phyloP scores from a whole-genome alignment of 30 jellyfish, hydroid and myxozoan species.

The Turritopsis dohrnii region DNA sequence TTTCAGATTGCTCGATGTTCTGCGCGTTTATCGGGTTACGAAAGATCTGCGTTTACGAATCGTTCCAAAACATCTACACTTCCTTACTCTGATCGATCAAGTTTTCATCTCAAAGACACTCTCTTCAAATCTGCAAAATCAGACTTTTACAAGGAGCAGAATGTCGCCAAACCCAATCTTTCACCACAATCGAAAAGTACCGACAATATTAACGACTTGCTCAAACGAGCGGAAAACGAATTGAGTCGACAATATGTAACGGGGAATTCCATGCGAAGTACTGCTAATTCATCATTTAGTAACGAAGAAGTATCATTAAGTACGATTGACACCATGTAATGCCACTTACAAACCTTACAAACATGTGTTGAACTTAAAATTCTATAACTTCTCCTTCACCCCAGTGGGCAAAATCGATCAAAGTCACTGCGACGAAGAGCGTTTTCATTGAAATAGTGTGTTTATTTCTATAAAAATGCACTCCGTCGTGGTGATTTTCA shows the following conservation, averaged over 20 bases:
- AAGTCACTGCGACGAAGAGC: too few relatives aligned
- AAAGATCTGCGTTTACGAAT: constrained; percentile 1
- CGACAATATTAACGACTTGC: background rate
- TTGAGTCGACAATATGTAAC: background rate
- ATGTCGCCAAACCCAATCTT: background rate
- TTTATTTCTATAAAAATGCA: too few relatives aligned
- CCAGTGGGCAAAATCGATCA: too few relatives aligned
- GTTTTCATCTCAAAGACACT: background rate
- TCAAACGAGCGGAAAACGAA: background rate
- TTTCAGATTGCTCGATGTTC: constrained; percentile 22
- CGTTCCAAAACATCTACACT: background rate
- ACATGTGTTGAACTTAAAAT: too few relatives aligned
- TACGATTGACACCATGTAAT: background rate
- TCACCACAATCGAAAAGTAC: background rate
- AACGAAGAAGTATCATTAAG: background rate
- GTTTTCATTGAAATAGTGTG: too few relatives aligned
- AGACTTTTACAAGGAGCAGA: background rate
- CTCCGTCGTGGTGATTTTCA: too few relatives aligned
- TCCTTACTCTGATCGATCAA: background rate
- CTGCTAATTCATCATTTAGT: background rate
- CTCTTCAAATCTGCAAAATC: background rate
- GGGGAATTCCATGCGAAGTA: background rate
- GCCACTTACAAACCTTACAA: too few relatives aligned
- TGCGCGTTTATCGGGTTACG: constrained; percentile 29
- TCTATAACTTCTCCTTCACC: too few relatives aligned